Base-by-base conservation (phyloP, 2,797 vertebrate species). In the Mormyrus proboscirostris region DNA sequence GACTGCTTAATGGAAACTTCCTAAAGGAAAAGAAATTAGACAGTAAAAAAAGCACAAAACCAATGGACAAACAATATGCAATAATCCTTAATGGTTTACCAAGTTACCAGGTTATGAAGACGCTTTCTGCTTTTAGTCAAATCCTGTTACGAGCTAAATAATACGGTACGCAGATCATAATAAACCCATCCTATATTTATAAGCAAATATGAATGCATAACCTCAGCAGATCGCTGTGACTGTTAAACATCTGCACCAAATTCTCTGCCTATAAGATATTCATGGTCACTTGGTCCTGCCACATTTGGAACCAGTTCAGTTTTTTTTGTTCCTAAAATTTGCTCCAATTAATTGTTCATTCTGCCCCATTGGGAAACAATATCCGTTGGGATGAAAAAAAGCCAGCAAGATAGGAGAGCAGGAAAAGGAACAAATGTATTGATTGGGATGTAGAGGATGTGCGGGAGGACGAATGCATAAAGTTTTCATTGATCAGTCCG, bases 261-360 rank as follows among this genome's bases (percentile, higher is more conserved):
- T 22, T 29, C 62, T 12, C 62, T 69, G 62, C 3, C 62, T 69
- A 29, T 33, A 29, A 69, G 25, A 53, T 25, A 85, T 92, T 94
- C 92, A 92, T 88, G 91, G 92, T 93, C 92, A 92, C 93, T 93
- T 93, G 90, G 90, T 91, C 93, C 93, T 92, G 91, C 89, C 9
- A 53, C 25, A 6, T 9, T 16, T 8, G 47, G 89, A 41, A n/a
- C 7, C 83, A 25, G 95, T 93, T 92, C 62, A 91, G 94, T 95
- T 96, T 7, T 22, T 59, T 69, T 33, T 69, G 12, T 5, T 94
- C 93, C 93, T 93, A 93, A 92, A 93, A 93, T 96, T 96, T 96
- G 95, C 96, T 96, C 96, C 94, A 94, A 94, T 94, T 95, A 95
- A 96, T 95, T 95, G 96, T 95, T 96, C 95, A 95, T 94, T 89